Evolutionary conservation across 2,113 vertebrate genomes (phyloP).

Genomic region (Nothoprocta pentlandii): DNA sequence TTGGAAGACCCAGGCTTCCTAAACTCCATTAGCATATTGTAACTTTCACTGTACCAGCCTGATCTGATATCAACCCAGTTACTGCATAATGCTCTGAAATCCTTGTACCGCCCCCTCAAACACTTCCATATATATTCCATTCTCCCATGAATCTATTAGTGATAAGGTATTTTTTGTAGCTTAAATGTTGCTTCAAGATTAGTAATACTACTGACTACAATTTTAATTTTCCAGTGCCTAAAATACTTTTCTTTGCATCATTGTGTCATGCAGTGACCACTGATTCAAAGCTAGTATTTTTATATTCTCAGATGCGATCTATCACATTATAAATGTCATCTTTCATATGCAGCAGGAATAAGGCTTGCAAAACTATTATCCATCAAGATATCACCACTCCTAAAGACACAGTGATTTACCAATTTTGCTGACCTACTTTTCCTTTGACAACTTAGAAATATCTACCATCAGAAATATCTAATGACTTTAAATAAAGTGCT

Average conservation of each 20-base stretch:
- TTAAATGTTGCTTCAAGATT: not conserved
- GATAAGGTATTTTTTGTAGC: accelerated
- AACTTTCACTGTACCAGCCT: not conserved
- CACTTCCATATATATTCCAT: not conserved
- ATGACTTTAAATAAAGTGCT: slow-evolving; percentile 15
- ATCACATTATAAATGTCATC: not conserved
- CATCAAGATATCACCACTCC: not conserved
- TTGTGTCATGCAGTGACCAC: not conserved
- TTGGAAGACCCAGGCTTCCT: not conserved
- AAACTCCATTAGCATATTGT: not conserved
- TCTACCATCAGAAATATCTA: slow-evolving; percentile 35
- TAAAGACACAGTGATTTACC: not conserved
- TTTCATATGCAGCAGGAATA: not conserved
- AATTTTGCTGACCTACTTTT: slow-evolving; percentile 18
- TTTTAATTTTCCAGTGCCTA: not conserved
- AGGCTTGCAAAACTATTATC: not conserved
- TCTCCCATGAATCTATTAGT: not conserved
- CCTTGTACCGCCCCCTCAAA: not conserved
- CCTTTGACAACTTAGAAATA: slow-evolving; percentile 1
- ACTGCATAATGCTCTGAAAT: not conserved
- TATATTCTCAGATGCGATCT: not conserved
- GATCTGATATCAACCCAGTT: not conserved
- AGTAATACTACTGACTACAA: not conserved
- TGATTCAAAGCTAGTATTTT: not conserved
- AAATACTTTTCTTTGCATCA: not conserved